Base-by-base conservation (phyloP, 53 echinoderm and acorn worm genomes). In the Luidia sarsii region DNA sequence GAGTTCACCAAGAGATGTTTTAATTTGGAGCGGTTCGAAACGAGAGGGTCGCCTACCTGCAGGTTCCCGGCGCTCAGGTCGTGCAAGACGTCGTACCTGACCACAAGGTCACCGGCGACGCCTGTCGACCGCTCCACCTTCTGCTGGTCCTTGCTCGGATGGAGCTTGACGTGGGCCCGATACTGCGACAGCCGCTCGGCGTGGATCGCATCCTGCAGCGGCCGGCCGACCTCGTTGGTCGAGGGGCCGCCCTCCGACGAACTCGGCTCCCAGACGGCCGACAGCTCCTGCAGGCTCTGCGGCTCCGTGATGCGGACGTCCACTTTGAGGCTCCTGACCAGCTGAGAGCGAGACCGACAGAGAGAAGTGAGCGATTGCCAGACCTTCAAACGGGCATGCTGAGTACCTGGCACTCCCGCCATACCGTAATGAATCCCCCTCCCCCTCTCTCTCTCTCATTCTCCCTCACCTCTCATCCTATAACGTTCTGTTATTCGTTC, bases 51-150 rank as follows among this genome's bases (percentile, higher is more conserved):
- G 52, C 82, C 49, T 64, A 97, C 97, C 84, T 93, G 83, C 27
- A 97, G 59, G 29, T 91, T 74, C n/a, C 97, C 97, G 53, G 85
- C 97, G 36, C 67, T 89, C 34, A 83, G 61, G 30, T 88, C 80
- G 52, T 97, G 97, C 3, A 65, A 35, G 21, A 97, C 93, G 74
- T 97, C 97, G 50, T 97, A 97, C 31, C 74, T 83, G 20, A 97
- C 77, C 1, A 89, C 52, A 28, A 97, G 83, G 63, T 93, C 88
- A 33, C 97, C 97, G 57, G 62, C 33, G 45, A 97, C 72, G 11
- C 93, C 93, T 35, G 71, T 50, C 5, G 25, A 28, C 7, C 89
- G 68, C 43, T 90, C 71, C 20, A 51, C 49, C 37, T 62, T 39
- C 54, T 97, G 99, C 8, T 97, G 84, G 27, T 69, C 64, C 29